Conservation (phyloP, 2,888 invertebrate genomes). For the Campaea margaritaria region DNA sequence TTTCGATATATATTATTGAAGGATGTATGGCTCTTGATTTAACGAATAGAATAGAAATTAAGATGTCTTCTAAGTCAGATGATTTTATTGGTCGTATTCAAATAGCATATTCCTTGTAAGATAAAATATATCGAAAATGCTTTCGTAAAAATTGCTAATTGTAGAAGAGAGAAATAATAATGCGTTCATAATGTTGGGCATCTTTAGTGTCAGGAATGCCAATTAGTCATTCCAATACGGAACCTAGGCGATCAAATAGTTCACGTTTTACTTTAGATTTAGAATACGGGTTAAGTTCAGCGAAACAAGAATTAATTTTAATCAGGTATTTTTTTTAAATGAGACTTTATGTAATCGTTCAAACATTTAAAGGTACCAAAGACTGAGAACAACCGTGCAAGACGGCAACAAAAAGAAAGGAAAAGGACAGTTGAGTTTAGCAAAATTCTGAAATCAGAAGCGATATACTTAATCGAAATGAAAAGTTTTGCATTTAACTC, state of each 20-base stretch:
- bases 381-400: no score
- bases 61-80: slow-evolving; percentile 43
- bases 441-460: no score
- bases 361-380: no score
- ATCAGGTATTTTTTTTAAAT: slow-evolving; percentile 36
- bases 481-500: no score
- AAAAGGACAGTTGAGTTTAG: no score
- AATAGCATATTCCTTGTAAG: slow-evolving; percentile 42
- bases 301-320: slow-evolving; percentile 38
- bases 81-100: slow-evolving; percentile 35
- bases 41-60: slow-evolving; percentile 42
- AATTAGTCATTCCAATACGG: slow-evolving; percentile 2
- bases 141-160: slow-evolving; percentile 44
- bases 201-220: slow-evolving; percentile 50
- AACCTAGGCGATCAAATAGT: slow-evolving; percentile 45
- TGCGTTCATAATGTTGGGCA: slow-evolving; percentile 45
- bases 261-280: slow-evolving; percentile 43
- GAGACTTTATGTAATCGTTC: no score
- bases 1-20: slow-evolving; percentile 38
- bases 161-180: slow-evolving; percentile 40
- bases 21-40: slow-evolving; percentile 46
- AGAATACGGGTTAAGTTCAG: slow-evolving; percentile 40
- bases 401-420: no score
- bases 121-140: slow-evolving; percentile 44
- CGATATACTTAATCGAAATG: no score